A percentile compares a stretch with the other conserved stretches of the same genome.
Conservation (phyloP, 2,888 invertebrate genomes). For the Drosophila putrida region DNA sequence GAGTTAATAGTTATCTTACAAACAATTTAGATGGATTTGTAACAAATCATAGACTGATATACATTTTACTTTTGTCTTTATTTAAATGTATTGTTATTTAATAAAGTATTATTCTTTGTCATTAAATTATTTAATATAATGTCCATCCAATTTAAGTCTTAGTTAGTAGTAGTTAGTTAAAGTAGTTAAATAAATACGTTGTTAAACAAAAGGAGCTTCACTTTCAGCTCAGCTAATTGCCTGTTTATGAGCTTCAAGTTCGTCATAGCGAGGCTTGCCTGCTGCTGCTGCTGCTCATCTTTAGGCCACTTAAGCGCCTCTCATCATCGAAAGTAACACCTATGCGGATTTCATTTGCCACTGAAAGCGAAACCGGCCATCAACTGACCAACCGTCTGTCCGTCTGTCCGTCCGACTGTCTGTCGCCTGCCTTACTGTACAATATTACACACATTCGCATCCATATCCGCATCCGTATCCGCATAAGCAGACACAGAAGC, state of each 20-base stretch:
- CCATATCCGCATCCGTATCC: conserved; percentile 18
- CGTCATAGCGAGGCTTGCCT: background rate
- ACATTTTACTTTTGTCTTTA: too few relatives aligned
- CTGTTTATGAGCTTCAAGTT: background rate
- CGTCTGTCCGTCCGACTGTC: background rate
- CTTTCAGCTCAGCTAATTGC: background rate
- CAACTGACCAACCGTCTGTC: background rate
- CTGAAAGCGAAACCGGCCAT: conserved; percentile 33
- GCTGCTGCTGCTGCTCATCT: background rate
- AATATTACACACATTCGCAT: conserved; percentile 15
- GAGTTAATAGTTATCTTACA: too few relatives aligned
- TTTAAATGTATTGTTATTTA: too few relatives aligned
- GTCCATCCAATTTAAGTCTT: too few relatives aligned
- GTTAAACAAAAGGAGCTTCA: background rate
- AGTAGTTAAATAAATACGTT: too few relatives aligned
- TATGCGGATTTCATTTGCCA: conserved; percentile 24
- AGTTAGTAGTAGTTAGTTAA: too few relatives aligned
- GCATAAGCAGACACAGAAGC: conserved; percentile 8
- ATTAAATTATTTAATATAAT: too few relatives aligned
- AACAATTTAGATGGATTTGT: too few relatives aligned
- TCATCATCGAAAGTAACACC: conserved; percentile 33
- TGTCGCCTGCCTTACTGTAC: conserved; percentile 14
- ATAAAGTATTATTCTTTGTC: too few relatives aligned
- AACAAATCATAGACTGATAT: too few relatives aligned
- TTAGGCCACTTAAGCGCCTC: conserved; percentile 17